Conservation (phyloP, 1,140 invertebrate species). For the Hylaeus anthracinus region DNA sequence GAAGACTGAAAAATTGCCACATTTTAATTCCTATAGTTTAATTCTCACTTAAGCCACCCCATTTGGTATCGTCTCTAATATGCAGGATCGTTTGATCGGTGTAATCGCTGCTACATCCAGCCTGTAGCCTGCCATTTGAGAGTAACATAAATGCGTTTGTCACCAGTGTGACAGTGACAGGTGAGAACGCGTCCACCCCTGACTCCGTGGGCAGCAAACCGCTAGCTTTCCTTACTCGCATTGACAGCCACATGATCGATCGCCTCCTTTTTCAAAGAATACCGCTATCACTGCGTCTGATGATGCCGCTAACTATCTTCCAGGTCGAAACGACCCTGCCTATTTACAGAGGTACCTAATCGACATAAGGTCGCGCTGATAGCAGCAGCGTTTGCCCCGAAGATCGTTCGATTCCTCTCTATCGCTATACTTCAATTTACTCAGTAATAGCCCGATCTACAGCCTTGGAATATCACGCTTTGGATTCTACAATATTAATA, state of each 20-base stretch:
- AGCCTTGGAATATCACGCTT: not conserved
- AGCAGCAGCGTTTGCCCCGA: not conserved
- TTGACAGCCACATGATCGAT: conserved; percentile 67
- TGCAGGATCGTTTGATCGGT: conserved; percentile 2
- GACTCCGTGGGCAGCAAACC: conserved; percentile 14
- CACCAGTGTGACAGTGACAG: conserved; percentile 54
- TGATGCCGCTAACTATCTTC: conserved; percentile 50
- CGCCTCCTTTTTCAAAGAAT: conserved; percentile 55
- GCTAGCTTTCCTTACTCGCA: conserved; percentile 34
- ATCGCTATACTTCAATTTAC: conserved; percentile 29
- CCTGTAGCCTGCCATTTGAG: not conserved
- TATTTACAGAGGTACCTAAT: conserved; percentile 23
- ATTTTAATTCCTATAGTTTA: too few relatives aligned
- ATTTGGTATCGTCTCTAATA: not conserved
- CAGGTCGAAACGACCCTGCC: not conserved
- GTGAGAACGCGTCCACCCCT: conserved; percentile 48
- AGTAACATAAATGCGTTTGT: conserved; percentile 37
- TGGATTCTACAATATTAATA: not conserved
- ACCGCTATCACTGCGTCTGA: conserved; percentile 63
- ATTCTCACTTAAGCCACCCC: not conserved
- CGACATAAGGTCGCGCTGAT: conserved; percentile 14
- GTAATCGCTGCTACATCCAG: conserved; percentile 16
- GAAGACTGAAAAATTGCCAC: too few relatives aligned
- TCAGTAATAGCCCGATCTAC: conserved; percentile 14
- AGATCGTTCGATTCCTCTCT: conserved; percentile 11